Evolutionary conservation across 2,888 invertebrate species (phyloP).

Genomic region (Nebria salina): DNA sequence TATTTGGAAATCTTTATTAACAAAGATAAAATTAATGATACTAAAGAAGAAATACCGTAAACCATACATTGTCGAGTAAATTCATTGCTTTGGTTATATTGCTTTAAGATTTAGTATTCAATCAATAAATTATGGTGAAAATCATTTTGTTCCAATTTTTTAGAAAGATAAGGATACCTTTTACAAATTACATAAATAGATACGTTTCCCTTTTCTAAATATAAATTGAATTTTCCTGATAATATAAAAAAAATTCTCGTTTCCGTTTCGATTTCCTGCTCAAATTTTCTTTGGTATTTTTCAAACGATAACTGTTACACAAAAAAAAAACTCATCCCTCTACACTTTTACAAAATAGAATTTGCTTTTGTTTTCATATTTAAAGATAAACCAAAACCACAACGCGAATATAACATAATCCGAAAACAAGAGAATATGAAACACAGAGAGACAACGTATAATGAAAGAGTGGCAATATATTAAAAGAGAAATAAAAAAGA

Average conservation of each 20-base stretch:
- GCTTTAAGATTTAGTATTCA: too few relatives aligned
- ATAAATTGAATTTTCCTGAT: not conserved
- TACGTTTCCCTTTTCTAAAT: not conserved
- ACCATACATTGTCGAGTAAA: too few relatives aligned
- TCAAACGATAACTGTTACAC: not conserved
- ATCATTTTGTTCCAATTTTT: too few relatives aligned
- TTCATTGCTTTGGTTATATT: too few relatives aligned
- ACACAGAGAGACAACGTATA: conserved; percentile 3
- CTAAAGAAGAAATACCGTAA: too few relatives aligned
- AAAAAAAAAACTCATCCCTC: too few relatives aligned
- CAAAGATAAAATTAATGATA: not conserved
- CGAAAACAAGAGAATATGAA: conserved; percentile 1
- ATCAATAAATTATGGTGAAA: too few relatives aligned
- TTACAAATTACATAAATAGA: not conserved
- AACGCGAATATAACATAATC: conserved; percentile 5
- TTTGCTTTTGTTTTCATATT: conserved; percentile 32
- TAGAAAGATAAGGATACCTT: not conserved
- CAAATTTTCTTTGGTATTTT: not conserved
- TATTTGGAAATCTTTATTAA: not conserved
- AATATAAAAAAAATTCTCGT: conserved; percentile 21
- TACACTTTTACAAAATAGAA: not conserved
- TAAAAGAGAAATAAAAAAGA: conserved; percentile 17
- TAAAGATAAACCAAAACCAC: conserved; percentile 32
- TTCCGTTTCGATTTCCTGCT: conserved; percentile 40
- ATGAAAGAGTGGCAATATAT: not conserved